Evolutionary conservation across 2,888 invertebrate species (phyloP).

Genomic region (Lepidochitona cinerea): DNA sequence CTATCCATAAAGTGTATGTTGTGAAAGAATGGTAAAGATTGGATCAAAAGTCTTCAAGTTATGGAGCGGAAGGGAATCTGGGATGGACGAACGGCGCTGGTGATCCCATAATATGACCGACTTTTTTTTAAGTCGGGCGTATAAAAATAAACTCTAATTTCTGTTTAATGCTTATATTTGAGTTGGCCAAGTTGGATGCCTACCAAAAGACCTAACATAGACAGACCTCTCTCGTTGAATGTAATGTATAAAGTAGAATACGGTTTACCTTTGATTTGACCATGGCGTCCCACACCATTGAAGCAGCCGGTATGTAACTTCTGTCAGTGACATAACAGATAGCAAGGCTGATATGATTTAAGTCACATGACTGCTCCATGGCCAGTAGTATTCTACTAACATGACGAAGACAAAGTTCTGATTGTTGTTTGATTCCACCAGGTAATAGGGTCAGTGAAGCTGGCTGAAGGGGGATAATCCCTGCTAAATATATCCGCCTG

Average conservation of each 20-base stretch:
- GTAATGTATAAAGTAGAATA: background rate
- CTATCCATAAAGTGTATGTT: too few species aligned
- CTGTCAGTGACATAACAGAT: slow-evolving; percentile 88
- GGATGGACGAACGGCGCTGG: too few species aligned
- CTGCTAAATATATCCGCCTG: slow-evolving; percentile 88
- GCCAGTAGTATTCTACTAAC: slow-evolving; percentile 86
- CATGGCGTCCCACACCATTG: slow-evolving; percentile 83
- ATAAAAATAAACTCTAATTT: too few species aligned
- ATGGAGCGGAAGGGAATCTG: too few species aligned
- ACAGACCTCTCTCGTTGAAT: background rate
- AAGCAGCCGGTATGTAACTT: slow-evolving; percentile 80
- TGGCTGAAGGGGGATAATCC: slow-evolving; percentile 92
- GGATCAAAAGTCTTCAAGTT: too few species aligned
- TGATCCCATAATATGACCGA: too few species aligned
- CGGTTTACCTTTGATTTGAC: slow-evolving; percentile 69
- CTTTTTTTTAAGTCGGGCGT: too few species aligned
- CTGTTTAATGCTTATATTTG: background rate
- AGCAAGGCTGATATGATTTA: slow-evolving; percentile 86
- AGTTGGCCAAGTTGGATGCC: background rate
- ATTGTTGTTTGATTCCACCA: slow-evolving; percentile 83
- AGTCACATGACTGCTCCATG: slow-evolving; percentile 80
- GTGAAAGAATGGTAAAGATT: too few species aligned
- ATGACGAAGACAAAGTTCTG: slow-evolving; percentile 87
- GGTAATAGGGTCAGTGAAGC: slow-evolving; percentile 82
- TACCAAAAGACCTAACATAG: background rate